Percentiles rank a stretch among this genome's conserved stretches.
Conservation (phyloP, 2,797 vertebrate genomes). For the Cichlasoma orientale region DNA sequence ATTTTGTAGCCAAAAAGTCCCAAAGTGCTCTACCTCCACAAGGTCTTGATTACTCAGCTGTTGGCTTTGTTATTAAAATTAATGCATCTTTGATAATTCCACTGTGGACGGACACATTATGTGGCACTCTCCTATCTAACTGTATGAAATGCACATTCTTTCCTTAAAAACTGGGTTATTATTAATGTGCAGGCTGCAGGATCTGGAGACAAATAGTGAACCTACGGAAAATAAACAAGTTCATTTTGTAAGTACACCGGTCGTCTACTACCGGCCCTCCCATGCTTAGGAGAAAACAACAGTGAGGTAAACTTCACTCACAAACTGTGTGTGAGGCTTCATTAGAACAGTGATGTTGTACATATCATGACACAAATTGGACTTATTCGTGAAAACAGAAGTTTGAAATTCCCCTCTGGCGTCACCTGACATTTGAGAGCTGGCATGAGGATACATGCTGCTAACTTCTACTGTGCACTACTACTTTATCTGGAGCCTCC, state of each 20-base stretch:
- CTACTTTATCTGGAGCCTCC: background rate
- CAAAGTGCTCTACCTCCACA: slow-evolving; percentile 42
- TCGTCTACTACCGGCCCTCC: background rate
- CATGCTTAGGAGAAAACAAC: background rate
- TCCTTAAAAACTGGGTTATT: slow-evolving; percentile 20
- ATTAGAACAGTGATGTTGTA: background rate
- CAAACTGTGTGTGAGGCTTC: background rate
- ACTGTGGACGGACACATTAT: slow-evolving; percentile 36
- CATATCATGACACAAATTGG: background rate
- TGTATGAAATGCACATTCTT: slow-evolving; percentile 11
- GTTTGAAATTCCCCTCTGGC: background rate
- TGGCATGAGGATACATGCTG: background rate
- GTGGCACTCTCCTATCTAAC: slow-evolving; percentile 32
- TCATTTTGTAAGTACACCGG: slow-evolving; percentile 16
- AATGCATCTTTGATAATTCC: slow-evolving; percentile 46
- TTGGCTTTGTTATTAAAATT: slow-evolving; percentile 50
- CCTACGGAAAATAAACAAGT: slow-evolving; percentile 30
- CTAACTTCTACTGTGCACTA: background rate
- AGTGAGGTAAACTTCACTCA: background rate
- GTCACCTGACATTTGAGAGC: background rate
- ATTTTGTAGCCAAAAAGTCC: slow-evolving; percentile 54
- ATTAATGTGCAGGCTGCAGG: slow-evolving; percentile 12
- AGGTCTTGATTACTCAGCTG: slow-evolving; percentile 62
- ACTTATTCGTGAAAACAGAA: background rate
- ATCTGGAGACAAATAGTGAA: slow-evolving; percentile 36